Evolutionary conservation across 2,888 invertebrate genomes (phyloP), one percentile per base, ranked within the genome.

Genomic region (Podabrus alpinus): DNA sequence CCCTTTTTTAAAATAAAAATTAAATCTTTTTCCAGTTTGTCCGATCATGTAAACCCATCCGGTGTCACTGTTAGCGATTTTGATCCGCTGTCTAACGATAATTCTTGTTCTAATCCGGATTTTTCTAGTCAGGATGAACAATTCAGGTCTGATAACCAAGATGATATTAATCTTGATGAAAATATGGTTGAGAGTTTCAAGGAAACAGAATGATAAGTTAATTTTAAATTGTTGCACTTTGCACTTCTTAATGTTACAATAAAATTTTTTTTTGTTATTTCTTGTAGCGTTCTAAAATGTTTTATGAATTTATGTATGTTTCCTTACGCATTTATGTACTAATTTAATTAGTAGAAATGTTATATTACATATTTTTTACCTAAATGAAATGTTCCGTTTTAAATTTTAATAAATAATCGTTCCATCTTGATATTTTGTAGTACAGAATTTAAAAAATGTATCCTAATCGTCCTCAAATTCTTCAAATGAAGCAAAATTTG

Each of bases 11-110:
- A 71, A 68, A 76, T 76, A 21, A 76, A 73, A 66, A 73, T 76
- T 24, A 76, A 76, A 76, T 62, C 67, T n/a, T 70, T 76, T 7
- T 73, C 76, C 9, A 76, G 73, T 45, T 24, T 76, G 5, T 70
- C 76, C 3, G 72, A 72, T 16, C 66, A 69, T 45, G 45, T 45
- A 45, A 45, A 45, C n/a, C 45, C 45, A 45, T 45, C 45, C n/a
- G 45, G n/a, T 3, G 45, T 7, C 7, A 45, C 45, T 45, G 45
- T 45, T 45, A 45, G n/a, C n/a, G 45, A 45, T n/a, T 45, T 45
- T 45, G 45, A 45, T 45, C 45, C 45, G 2, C 9, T 45, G n/a
- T n/a, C 45, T 2, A 45, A 45, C n/a, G 45, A 45, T 7, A 45
- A 5, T 45, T 45, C 45, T n/a, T 45, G 45, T 45, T 45, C 45